Evolutionary conservation across 2,113 vertebrate genomes (phyloP).

Genomic region (Gobio gobio): DNA sequence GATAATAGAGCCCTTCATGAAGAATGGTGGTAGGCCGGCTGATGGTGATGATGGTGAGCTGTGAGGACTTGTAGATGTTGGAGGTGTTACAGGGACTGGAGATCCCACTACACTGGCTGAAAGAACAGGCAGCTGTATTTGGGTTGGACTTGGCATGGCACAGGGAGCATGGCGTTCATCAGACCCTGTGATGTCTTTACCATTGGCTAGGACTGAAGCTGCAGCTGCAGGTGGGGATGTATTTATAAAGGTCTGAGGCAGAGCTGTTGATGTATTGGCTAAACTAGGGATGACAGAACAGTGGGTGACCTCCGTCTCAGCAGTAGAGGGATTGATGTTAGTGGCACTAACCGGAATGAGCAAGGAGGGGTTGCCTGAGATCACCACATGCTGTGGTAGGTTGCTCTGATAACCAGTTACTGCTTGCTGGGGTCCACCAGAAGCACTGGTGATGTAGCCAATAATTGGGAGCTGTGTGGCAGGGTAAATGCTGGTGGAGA

Average conservation of each 20-base stretch:
- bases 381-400: conserved; percentile 93
- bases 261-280: conserved; percentile 84
- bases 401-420: conserved; percentile 83
- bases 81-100: conserved; percentile 66
- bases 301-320: conserved; percentile 81
- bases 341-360: conserved; percentile 87
- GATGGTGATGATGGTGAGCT: conserved; percentile 74
- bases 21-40: conserved; percentile 86
- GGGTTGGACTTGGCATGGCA: conserved; percentile 66
- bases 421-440: conserved; percentile 73
- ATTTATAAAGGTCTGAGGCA: conserved; percentile 90
- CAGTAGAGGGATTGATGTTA: conserved; percentile 68
- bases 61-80: conserved; percentile 61
- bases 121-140: conserved; percentile 79
- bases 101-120: conserved; percentile 70
- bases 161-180: conserved; percentile 62
- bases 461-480: conserved; percentile 91
- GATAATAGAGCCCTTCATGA: conserved; percentile 94
- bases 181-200: conserved; percentile 80
- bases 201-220: conserved; percentile 88
- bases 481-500: conserved; percentile 88
- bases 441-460: conserved; percentile 85
- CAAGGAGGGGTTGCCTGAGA: conserved; percentile 91
- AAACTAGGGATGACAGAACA: conserved; percentile 84
- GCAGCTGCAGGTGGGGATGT: conserved; percentile 41